Evolutionary conservation across 2,113 vertebrate genomes (phyloP), one percentile per base, ranked within the genome.

Genomic region (Cyrtonyx montezumae): DNA sequence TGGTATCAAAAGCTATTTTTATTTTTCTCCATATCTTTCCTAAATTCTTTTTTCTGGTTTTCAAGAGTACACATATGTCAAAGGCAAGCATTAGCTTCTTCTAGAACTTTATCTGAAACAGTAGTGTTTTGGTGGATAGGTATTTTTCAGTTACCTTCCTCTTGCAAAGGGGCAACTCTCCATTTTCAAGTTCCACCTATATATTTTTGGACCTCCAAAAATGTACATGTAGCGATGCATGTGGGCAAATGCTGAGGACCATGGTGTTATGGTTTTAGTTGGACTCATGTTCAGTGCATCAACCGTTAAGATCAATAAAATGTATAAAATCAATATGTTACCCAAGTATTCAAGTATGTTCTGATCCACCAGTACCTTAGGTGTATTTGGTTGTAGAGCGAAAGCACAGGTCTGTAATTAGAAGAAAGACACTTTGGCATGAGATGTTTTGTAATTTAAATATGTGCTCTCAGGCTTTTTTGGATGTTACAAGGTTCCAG

Each of bases 141-240:
- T 70, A 22, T 56, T 84, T 90, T 73, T 68, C 26, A 84, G 0
- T 43, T 37, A 16, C 20, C 4, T 36, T 84, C 78, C 19, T 49
- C 1, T 1, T 28, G 36, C 11, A 36, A 71, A 76, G 15, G 3
- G 25, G 32, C 2, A 32, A 2, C 14, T 53, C 21, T 75, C 26
- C 66, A 16, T 46, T 84, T 84, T 48, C 75, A 73, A 43, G 9
- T 79, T 76, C 74, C 74, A 58, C 19, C 17, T 73, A 10, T 8
- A 11, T 12, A 11, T 40, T 40, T 40, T 40, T 8, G 1, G 2
- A 63, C 25, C 43, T 79, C 32, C 23, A 77, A n/a, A 87, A 34
- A 16, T 2, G 28, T 40, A 6, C n/a, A 7, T 0, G 0, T 63
- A 61, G 8, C 26, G 48, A 30, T 17, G 18, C 22, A 6, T 46